Evolutionary conservation across 2,113 vertebrate genomes (phyloP), one percentile per base, ranked within the genome.

Genomic region (Cyprinodon variegatus): DNA sequence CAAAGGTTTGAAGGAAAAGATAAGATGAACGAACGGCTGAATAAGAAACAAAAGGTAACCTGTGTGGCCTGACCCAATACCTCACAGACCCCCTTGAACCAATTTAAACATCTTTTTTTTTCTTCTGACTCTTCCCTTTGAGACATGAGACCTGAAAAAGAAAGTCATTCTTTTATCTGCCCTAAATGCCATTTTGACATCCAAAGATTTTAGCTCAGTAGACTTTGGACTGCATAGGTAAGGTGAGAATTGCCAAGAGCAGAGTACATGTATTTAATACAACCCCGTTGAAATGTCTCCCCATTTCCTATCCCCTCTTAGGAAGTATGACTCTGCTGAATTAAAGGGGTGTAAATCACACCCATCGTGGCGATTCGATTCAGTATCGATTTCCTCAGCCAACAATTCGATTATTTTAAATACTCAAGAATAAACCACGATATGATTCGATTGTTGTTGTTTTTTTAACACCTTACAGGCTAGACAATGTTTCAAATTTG

Each of bases 1-100:
- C 72, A 85, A 87, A 87, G 67, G 64, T 50, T 68, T 62, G 9
- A 43, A n/a, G 46, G 10, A 45, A 67, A 77, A 68, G 60, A 10
- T 62, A 83, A 22, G 40, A 63, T 77, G 78, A 77, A 43, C 14
- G 67, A 62, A 43, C 43, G n/a, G 53, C 3, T 73, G 63, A 76
- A 50, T 63, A 50, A 65, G 45, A 71, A 60, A 65, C 17, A 53
- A 22, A 62, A 29, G 68, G 48, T 46, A 63, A 29, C 39, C 66
- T 59, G 63, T 78, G 62, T 60, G 68, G 57, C 74, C 68, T 68
- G 61, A 78, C 70, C 45, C 4, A 13, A 46, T 57, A 41, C 60
- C 53, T 81, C 67, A 78, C 71, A 86, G 62, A 72, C 12, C 50
- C 36, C 20, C n/a, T 13, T 68, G 59, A 61, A 45, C 74, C 75